Conservation (phyloP, 2,888 invertebrate species). For the Cactoblastis cactorum region DNA sequence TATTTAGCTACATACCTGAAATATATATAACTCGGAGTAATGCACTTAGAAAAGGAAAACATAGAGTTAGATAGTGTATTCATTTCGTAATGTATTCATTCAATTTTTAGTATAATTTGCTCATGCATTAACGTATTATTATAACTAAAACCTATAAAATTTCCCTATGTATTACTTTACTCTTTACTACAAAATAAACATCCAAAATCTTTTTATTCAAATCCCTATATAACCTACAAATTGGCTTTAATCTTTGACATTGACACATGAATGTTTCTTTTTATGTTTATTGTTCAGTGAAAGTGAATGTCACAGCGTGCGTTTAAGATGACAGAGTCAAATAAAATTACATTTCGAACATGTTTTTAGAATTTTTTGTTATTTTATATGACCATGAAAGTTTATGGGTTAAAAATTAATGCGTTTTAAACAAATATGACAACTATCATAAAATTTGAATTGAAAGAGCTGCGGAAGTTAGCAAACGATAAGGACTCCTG, state of each 20-base stretch:
- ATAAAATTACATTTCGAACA: conserved; percentile 6
- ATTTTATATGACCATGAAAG: not conserved
- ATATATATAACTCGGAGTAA: conserved; percentile 5
- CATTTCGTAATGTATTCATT: not conserved
- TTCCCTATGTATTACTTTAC: too few relatives aligned
- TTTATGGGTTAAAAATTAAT: conserved; percentile 11
- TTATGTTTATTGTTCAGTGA: too few relatives aligned
- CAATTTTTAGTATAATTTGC: too few relatives aligned
- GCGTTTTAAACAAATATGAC: conserved; percentile 52
- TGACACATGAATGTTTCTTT: not conserved
- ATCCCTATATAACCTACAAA: too few relatives aligned
- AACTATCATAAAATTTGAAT: conserved; percentile 71
- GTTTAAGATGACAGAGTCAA: not conserved
- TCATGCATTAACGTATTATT: too few relatives aligned
- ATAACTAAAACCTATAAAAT: too few relatives aligned
- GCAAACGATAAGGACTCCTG: conserved; percentile 78
- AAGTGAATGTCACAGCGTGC: too few relatives aligned
- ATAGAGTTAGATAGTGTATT: not conserved
- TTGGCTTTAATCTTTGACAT: not conserved
- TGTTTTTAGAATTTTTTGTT: not conserved
- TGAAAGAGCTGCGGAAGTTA: conserved; percentile 75
- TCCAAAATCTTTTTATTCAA: too few relatives aligned
- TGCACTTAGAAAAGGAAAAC: not conserved
- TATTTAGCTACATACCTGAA: conserved; percentile 5
- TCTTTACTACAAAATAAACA: too few relatives aligned